Evolutionary conservation across 2,888 invertebrate species (phyloP).

Genomic region (Macroteleia sp.): DNA sequence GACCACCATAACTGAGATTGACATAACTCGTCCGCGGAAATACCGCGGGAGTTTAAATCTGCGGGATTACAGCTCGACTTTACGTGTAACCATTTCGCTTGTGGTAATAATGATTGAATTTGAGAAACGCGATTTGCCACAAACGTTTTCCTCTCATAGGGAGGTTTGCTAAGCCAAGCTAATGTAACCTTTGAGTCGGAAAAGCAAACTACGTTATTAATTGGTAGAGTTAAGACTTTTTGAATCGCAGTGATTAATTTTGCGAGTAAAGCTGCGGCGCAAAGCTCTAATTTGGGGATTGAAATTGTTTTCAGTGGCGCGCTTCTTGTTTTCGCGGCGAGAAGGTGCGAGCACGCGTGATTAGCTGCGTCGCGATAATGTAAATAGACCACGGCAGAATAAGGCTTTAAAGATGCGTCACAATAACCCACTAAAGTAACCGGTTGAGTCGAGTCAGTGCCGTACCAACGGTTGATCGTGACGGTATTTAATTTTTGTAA

Average conservation of each 20-base stretch:
- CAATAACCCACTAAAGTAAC: neutral
- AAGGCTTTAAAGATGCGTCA: neutral
- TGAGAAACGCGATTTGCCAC: neutral
- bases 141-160: neutral
- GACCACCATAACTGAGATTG: neutral
- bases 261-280: neutral
- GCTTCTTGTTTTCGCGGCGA: neutral
- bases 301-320: neutral
- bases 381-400: neutral
- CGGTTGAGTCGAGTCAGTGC: neutral
- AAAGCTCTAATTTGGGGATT: neutral
- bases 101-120: neutral
- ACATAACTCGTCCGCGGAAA: neutral
- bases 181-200: neutral
- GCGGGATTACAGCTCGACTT: neutral
- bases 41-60: slow-evolving; percentile 1
- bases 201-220: neutral
- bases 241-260: neutral
- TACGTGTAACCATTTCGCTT: neutral
- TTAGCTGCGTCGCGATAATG: neutral
- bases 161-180: neutral
- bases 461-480: neutral
- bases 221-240: neutral
- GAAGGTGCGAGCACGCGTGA: neutral
- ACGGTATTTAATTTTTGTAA: neutral